Evolutionary conservation across 2,888 invertebrate species (phyloP).

Genomic region (Pandemis corylana): DNA sequence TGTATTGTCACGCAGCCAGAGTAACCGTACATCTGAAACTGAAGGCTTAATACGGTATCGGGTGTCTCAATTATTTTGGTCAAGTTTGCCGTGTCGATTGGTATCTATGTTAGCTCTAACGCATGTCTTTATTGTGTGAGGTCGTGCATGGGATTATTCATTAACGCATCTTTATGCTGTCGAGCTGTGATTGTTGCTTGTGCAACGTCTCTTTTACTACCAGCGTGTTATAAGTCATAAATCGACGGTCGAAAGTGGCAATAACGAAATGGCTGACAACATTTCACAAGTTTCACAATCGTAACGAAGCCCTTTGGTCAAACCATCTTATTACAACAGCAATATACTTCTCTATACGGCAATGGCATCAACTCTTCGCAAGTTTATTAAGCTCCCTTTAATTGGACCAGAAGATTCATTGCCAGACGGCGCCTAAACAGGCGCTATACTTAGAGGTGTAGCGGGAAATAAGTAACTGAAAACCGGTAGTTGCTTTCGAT

Average conservation of each 20-base stretch:
- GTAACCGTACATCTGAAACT: constrained; percentile 32
- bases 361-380: neutral
- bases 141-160: constrained; percentile 11
- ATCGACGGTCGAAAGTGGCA: neutral
- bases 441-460: constrained; percentile 13
- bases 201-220: neutral
- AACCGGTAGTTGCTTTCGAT: constrained; percentile 49
- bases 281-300: constrained; percentile 11
- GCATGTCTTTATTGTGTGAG: constrained; percentile 10
- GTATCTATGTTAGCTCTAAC: constrained; percentile 26
- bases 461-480: constrained; percentile 42
- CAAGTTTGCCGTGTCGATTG: constrained; percentile 4
- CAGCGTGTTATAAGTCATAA: neutral
- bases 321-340: constrained; percentile 15
- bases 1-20: constrained; percentile 44
- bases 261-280: constrained; percentile 21
- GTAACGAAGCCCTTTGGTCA: constrained; percentile 28
- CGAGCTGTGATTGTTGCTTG: neutral
- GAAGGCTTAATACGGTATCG: neutral
- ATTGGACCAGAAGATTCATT: constrained; percentile 37
- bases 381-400: constrained; percentile 33
- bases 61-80: constrained; percentile 18
- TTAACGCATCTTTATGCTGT: neutral
- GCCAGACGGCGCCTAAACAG: constrained; percentile 21
- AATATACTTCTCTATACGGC: neutral